These are phyloP conservation scores for Ametastegia equiseti DNA, from an alignment of 2,888 invertebrate species.

Conservation along the genomic window DNA sequence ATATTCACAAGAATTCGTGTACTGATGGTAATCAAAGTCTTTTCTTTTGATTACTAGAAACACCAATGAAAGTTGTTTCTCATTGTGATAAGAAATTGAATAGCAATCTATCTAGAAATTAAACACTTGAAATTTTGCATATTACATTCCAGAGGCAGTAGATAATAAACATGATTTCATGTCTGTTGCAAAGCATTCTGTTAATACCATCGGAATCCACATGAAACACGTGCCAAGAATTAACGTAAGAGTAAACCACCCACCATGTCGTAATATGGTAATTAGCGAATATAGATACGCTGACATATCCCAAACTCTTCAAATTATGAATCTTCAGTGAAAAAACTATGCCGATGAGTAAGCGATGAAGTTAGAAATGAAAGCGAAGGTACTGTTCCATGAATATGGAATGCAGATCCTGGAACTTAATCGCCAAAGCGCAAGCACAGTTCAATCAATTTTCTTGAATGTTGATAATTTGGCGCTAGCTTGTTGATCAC, in stretches of 20 bases:
- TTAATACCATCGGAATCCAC: not conserved
- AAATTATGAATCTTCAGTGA: not conserved
- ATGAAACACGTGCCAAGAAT: not conserved
- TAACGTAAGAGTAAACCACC: not conserved
- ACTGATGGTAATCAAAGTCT: not conserved
- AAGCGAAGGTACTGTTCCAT: not conserved
- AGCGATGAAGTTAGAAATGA: not conserved
- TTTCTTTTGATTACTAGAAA: not conserved
- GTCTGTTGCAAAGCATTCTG: not conserved
- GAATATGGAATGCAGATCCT: conserved; percentile 14
- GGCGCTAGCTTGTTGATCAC: conserved; percentile 82
- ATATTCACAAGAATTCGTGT: not conserved
- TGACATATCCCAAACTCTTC: not conserved
- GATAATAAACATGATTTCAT: not conserved
- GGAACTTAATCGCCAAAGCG: conserved; percentile 50
- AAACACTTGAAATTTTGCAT: not conserved
- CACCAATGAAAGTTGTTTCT: conserved; percentile 5
- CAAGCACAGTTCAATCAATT: conserved; percentile 75
- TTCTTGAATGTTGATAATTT: conserved; percentile 83
- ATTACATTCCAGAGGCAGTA: not conserved
- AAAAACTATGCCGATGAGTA: not conserved
- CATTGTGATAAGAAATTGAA: not conserved
- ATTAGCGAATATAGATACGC: not conserved
- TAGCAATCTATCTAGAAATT: not conserved
- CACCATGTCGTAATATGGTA: conserved; percentile 5